These are phyloP conservation scores for Pipistrellus nathusii DNA, from an alignment of 2,797 vertebrate species.

Conservation along the genomic window DNA sequence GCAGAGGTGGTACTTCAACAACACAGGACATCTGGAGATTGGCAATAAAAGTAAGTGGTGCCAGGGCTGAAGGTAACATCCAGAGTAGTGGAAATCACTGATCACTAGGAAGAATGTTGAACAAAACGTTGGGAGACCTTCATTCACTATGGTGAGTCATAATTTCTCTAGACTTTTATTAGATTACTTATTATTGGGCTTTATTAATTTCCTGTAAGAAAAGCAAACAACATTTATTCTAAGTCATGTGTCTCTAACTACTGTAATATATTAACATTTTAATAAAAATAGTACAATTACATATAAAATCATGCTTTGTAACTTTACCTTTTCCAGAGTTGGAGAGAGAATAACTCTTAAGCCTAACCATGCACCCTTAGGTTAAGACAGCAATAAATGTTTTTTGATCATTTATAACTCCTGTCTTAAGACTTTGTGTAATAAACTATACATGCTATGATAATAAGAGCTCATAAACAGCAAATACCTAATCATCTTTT, in stretches of 20 bases:
- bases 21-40: background rate
- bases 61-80: background rate
- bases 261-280: conserved; percentile 51
- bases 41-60: background rate
- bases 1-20: background rate
- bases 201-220: conserved; percentile 38
- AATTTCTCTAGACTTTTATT: background rate
- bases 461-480: conserved; percentile 58
- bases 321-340: conserved; percentile 32
- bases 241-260: background rate
- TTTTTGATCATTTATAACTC: conserved; percentile 53
- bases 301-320: background rate
- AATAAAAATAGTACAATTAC: conserved; percentile 51
- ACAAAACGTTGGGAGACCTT: background rate
- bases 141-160: background rate
- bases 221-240: background rate
- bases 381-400: conserved; percentile 44
- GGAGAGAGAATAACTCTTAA: background rate
- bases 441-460: conserved; percentile 54
- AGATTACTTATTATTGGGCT: background rate
- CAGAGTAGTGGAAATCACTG: background rate
- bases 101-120: background rate
- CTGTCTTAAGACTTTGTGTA: conserved; percentile 4
- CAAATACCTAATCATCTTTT: conserved; percentile 64
- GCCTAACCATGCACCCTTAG: conserved; percentile 7